A percentile compares a stretch with the other conserved stretches of the same genome.
These are phyloP conservation scores for Stramonita haemastoma DNA, from an alignment of 2,888 invertebrate genomes.

Conservation along the genomic window DNA sequence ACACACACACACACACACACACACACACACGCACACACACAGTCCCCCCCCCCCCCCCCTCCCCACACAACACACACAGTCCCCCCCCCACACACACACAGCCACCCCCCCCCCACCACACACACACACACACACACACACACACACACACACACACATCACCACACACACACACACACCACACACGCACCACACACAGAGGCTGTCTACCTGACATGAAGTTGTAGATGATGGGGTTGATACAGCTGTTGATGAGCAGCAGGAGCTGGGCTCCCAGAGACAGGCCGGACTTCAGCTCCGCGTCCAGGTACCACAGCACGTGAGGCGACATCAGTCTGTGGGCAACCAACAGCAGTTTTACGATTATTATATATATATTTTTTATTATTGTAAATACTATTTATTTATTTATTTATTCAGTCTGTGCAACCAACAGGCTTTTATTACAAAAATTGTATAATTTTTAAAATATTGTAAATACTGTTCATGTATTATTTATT, in stretches of 20 bases:
- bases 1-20: too few species aligned
- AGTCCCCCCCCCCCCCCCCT: neutral
- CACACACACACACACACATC: neutral
- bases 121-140: neutral
- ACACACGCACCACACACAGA: neutral
- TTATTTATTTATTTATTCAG: too few species aligned
- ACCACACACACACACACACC: slow-evolving; percentile 12
- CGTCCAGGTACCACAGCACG: neutral
- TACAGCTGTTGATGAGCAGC: slow-evolving; percentile 47
- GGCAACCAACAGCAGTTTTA: too few species aligned
- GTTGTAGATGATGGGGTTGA: slow-evolving; percentile 50
- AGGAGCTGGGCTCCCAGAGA: slow-evolving; percentile 45
- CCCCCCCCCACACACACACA: too few species aligned
- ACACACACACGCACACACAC: too few species aligned
- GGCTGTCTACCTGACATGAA: slow-evolving; percentile 48
- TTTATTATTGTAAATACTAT: too few species aligned
- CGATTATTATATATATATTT: too few species aligned
- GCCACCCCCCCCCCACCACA: neutral
- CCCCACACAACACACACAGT: neutral
- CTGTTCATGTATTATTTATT: too few species aligned
- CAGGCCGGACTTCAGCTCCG: slow-evolving; percentile 41
- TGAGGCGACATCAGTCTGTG: slow-evolving; percentile 8
- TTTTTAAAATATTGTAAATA: too few species aligned
- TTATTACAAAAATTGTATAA: too few species aligned
- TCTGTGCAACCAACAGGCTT: too few species aligned